A percentile compares a stretch with the other conserved stretches of the same genome.
Evolutionary conservation across 2,113 vertebrate species (phyloP).

Genomic region (Pseudopipra pipra): DNA sequence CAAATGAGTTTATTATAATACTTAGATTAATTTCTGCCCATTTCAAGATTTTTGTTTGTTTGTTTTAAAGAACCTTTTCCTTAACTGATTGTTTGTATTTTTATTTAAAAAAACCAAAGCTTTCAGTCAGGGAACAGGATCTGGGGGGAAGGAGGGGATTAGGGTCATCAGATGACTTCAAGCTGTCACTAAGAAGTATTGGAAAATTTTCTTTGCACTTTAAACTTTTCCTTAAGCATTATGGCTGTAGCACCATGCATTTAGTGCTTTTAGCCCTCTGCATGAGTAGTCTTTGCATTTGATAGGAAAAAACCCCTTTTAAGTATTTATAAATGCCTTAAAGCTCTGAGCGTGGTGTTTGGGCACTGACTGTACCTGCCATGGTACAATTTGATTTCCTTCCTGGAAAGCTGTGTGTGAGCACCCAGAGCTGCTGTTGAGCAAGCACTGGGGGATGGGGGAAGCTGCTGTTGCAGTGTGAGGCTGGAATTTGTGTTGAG

Average conservation of each 20-base stretch:
- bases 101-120: background rate
- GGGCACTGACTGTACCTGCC: background rate
- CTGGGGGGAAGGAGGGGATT: background rate
- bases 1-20: background rate
- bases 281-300: background rate
- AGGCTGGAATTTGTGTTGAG: background rate
- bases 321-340: slow-evolving; percentile 1
- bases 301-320: background rate
- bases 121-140: background rate
- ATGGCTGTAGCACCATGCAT: background rate
- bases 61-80: background rate
- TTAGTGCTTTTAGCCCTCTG: background rate
- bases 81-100: background rate
- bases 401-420: background rate
- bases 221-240: background rate
- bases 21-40: background rate
- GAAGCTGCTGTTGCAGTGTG: background rate
- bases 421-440: background rate
- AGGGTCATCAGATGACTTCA: background rate
- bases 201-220: slow-evolving; percentile 30
- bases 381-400: background rate
- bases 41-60: background rate
- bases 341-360: background rate
- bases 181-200: background rate
- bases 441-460: background rate